These are phyloP conservation scores for Dicerorhinus sumatrensis DNA, from an alignment of 2,113 vertebrate species.

Conservation along the genomic window DNA sequence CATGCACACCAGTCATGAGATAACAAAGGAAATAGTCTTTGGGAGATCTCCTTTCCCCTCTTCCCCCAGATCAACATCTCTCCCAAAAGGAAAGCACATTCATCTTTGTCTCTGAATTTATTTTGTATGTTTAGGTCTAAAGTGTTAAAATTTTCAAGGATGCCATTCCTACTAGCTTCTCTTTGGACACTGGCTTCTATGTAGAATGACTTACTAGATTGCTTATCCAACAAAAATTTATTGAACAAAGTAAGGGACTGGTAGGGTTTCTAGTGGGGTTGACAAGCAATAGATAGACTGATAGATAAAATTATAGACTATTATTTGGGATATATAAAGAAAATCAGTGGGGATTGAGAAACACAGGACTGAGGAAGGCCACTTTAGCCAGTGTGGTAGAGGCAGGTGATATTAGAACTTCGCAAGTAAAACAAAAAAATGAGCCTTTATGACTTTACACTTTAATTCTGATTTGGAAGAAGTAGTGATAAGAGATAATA, in stretches of 20 bases:
- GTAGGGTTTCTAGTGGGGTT: not conserved
- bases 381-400: not conserved
- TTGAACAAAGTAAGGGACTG: not conserved
- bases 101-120: not conserved
- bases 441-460: not conserved
- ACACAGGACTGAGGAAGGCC: not conserved
- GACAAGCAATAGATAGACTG: not conserved
- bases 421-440: not conserved
- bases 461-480: not conserved
- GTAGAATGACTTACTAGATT: not conserved
- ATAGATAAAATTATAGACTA: not conserved
- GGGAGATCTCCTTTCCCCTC: not conserved
- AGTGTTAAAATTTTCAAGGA: not conserved
- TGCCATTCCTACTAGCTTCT: not conserved
- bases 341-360: not conserved
- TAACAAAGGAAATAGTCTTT: not conserved
- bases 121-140: not conserved
- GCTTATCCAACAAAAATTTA: not conserved
- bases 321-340: not conserved
- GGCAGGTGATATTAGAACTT: not conserved
- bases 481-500: no score
- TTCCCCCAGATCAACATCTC: not conserved
- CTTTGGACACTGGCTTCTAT: not conserved
- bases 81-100: conserved; percentile 6
- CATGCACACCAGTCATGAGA: not conserved